Conservation (phyloP, 2,113 vertebrate species). For the Paralichthys olivaceus region DNA sequence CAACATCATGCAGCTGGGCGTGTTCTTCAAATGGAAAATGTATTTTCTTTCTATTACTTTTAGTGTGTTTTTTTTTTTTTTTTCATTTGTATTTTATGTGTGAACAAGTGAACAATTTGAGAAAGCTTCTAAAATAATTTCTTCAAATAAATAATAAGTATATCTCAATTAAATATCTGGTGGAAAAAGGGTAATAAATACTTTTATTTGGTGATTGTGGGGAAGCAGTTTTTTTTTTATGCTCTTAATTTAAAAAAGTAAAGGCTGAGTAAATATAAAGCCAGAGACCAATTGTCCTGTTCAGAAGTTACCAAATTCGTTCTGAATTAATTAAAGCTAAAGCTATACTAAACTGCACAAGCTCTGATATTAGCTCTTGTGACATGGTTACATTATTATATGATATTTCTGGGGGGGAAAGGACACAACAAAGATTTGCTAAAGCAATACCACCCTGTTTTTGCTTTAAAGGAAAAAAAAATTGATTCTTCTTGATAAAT, state of each 20-base stretch:
- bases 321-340: slow-evolving; percentile 9
- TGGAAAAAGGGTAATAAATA: slow-evolving; percentile 55
- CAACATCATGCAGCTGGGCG: slow-evolving; percentile 32
- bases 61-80: not conserved
- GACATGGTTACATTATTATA: slow-evolving; percentile 12
- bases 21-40: slow-evolving; percentile 1
- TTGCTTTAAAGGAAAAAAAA: not conserved
- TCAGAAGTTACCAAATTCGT: too few relatives aligned
- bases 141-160: slow-evolving; percentile 59
- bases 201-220: slow-evolving; percentile 18
- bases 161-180: slow-evolving; percentile 48
- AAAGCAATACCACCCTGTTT: slow-evolving; percentile 42
- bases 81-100: not conserved
- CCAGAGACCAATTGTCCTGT: slow-evolving; percentile 8
- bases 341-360: slow-evolving; percentile 12
- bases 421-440: slow-evolving; percentile 27
- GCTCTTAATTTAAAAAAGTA: slow-evolving; percentile 17
- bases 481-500: not conserved
- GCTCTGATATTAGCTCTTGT: slow-evolving; percentile 38
- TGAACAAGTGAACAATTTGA: slow-evolving; percentile 4
- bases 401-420: not conserved
- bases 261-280: slow-evolving; percentile 13
- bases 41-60: not conserved
- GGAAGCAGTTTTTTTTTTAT: slow-evolving; percentile 10
- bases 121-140: slow-evolving; percentile 9